These are phyloP conservation scores for Cetoscarus ocellatus DNA, from an alignment of 2,797 vertebrate genomes.

Conservation along the genomic window DNA sequence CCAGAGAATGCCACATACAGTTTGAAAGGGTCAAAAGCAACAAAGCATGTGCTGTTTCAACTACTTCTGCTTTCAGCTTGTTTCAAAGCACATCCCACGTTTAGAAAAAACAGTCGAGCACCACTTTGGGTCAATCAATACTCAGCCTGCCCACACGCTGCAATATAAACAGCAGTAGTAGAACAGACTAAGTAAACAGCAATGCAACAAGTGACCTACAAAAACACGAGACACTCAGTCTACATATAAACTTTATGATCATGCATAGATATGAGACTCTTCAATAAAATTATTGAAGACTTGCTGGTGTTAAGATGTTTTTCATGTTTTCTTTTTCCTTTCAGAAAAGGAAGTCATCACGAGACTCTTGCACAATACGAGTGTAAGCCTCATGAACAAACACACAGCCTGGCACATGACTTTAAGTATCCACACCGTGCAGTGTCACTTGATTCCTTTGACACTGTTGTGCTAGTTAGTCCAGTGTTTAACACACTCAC, in stretches of 20 bases:
- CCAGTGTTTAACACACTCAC: conserved; percentile 45
- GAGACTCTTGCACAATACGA: conserved; percentile 55
- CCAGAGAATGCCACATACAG: conserved; percentile 35
- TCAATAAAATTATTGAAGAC: conserved; percentile 11
- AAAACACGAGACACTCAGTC: neutral
- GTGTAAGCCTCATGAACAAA: conserved; percentile 57
- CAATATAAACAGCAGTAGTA: conserved; percentile 2
- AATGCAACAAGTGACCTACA: conserved; percentile 10
- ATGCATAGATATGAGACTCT: conserved; percentile 1
- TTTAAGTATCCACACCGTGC: conserved; percentile 55
- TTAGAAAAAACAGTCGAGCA: conserved; percentile 32
- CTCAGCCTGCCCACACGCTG: conserved; percentile 28
- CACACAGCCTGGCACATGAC: conserved; percentile 63
- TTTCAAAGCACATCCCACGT: conserved; percentile 50
- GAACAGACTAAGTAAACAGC: neutral
- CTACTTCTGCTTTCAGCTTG: conserved; percentile 53
- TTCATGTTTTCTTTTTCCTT: conserved; percentile 50
- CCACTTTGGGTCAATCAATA: conserved; percentile 57
- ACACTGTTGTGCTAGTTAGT: conserved; percentile 46
- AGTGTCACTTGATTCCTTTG: conserved; percentile 55
- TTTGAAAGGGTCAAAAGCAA: conserved; percentile 44
- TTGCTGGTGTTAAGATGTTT: conserved; percentile 23
- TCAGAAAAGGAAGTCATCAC: conserved; percentile 47
- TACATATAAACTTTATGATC: neutral
- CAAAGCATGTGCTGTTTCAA: conserved; percentile 53